Evolutionary conservation across 2,113 vertebrate genomes (phyloP), one percentile per base, ranked within the genome.

Genomic region (Oncorhynchus tshawytscha): DNA sequence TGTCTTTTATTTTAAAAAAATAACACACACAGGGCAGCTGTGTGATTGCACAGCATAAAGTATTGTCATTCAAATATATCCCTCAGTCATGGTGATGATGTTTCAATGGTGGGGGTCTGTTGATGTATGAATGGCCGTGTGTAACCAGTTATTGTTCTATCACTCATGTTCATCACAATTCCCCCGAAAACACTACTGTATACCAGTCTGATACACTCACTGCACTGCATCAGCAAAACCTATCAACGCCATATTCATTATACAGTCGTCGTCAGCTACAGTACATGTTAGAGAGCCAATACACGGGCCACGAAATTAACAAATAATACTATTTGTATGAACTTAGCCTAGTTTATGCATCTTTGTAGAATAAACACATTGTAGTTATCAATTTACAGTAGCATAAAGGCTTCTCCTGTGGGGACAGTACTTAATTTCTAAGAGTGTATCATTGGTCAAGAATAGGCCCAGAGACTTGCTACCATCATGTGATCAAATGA

Each of bases 1-100:
- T 71, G 72, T 79, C 84, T 86, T 91, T 91, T 91, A 90, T 89
- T 89, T 31, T 31, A 0, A 88, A 89, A 91, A 88, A 81, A 84
- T 59, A 84, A 67, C 67, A 87, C 70, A 84, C 78, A 87, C 87
- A 75, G 71, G 82, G 76, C 83, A 72, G 82, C 82, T 60, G 75
- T 82, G 68, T 90, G 90, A 88, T 90, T 89, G 83, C 89, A 83
- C 88, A 90, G 89, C 89, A 88, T 86, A 88, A 91, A 88, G 86
- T 79, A 89, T 91, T 91, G 88, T 91, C 86, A 91, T 89, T 88
- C 73, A 88, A 91, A 89, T 90, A 75, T 67, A 76, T 78, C 54
- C 64, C 79, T 45, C 65, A 54, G 51, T 45, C 73, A 48, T 80
- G 62, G 81, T 29, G 78, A 81, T 84, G 87, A 77, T 85, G 74